Conservation (phyloP, 2,113 vertebrate species). For the Microcebus jonahi region DNA sequence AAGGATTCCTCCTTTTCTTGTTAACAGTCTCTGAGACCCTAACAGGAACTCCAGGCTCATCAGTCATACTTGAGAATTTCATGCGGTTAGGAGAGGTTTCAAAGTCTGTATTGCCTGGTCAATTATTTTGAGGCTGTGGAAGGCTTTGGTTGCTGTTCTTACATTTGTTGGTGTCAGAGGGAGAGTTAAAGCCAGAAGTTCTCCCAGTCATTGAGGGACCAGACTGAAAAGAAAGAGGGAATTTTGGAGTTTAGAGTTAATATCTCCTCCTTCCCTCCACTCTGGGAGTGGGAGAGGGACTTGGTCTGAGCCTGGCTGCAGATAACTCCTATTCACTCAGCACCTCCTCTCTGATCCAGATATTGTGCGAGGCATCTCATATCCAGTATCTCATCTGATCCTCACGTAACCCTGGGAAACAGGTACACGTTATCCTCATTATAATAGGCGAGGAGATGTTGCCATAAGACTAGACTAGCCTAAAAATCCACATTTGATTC, state of each 20-base stretch:
- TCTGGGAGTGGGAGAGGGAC: background rate
- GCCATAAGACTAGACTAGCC: no score
- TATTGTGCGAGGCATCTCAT: background rate
- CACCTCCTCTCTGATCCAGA: background rate
- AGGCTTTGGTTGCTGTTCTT: background rate
- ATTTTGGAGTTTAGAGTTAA: background rate
- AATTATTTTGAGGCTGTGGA: background rate
- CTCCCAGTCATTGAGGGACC: background rate
- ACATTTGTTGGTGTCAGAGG: background rate
- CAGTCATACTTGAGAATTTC: background rate
- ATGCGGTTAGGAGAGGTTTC: background rate
- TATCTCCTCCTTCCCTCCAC: background rate
- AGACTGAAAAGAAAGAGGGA: background rate
- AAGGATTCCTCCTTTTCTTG: background rate
- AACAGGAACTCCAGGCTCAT: background rate
- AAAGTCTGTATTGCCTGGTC: background rate
- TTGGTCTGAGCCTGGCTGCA: background rate
- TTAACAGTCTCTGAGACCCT: background rate
- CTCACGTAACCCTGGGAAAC: background rate
- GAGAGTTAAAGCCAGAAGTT: background rate
- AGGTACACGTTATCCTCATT: background rate
- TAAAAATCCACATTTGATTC: background rate
- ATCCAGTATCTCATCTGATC: background rate
- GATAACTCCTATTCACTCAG: background rate
- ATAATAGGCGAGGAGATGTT: background rate